Conservation (phyloP, 2,888 invertebrate species). For the Eupeodes luniger region DNA sequence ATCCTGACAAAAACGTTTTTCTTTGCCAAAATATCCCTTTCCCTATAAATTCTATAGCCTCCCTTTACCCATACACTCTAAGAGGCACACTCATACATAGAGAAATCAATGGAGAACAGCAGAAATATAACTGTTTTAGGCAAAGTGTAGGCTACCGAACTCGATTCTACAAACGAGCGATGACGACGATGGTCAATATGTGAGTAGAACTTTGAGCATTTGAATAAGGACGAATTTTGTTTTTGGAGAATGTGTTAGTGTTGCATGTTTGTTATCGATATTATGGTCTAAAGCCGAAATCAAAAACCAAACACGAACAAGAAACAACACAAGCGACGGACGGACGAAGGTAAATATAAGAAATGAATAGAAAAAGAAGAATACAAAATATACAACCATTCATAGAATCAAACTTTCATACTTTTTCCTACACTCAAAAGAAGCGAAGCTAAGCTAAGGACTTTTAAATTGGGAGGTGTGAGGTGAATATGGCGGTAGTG, state of each 20-base stretch:
- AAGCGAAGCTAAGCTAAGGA: neutral
- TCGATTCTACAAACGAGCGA: too few relatives aligned
- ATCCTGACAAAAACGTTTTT: conserved; percentile 51
- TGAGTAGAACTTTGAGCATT: neutral
- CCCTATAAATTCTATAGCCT: neutral
- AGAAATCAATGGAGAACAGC: neutral
- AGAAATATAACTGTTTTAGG: conserved; percentile 27
- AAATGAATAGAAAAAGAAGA: neutral
- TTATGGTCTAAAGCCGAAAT: conserved; percentile 48
- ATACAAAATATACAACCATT: conserved; percentile 10
- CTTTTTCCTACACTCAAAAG: neutral
- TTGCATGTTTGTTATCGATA: conserved; percentile 61
- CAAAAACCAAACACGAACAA: conserved; percentile 63
- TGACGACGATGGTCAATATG: neutral
- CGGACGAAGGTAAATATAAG: neutral
- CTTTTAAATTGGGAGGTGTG: neutral
- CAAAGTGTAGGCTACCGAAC: conserved; percentile 1
- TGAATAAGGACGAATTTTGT: conserved; percentile 26
- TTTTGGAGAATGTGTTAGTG: conserved; percentile 52
- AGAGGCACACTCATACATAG: neutral
- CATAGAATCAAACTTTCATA: conserved; percentile 3
- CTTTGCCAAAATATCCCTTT: neutral
- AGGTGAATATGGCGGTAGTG: conserved; percentile 8
- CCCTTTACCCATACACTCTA: neutral
- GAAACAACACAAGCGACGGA: neutral